Base-by-base conservation (phyloP, 2,113 vertebrate genomes). In the Hystrix cristata region DNA sequence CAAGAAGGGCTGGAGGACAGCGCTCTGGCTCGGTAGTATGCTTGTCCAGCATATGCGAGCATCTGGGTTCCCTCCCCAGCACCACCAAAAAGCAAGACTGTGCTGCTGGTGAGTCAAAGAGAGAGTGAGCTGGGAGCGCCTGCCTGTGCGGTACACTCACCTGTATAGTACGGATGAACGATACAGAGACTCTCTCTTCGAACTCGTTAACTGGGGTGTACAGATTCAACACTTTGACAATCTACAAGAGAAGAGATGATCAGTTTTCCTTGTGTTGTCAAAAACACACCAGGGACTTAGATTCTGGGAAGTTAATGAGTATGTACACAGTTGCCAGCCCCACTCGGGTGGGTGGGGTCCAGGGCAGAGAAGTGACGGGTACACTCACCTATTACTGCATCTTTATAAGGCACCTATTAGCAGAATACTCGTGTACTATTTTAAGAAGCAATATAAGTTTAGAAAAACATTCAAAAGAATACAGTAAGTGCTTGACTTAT, bases 201-300 rank as follows among this genome's bases (percentile, higher is more conserved):
- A 99, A 99, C 94, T 99, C 99, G 71, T 99, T 99, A 90, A 99
- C 99, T 1, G 99, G 99, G 83, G 99, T 99, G 98, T 99, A 99
- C 97, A 99, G 98, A 97, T 99, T 99, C 98, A 99, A 98, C 93
- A 99, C 99, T 98, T 99, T 99, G 87, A 99, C 99, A 95, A 99
- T 99, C 99, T 99, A 98, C 72, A 80, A 98, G 85, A 97, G 97
- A 10, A 72, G 88, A 51, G 95, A 97, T 2, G 64, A 92, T 76
- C 38, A 51, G 97, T 12, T 86, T 87, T 23, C 38, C 23, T 97
- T 14, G 88, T 90, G 71, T 79, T 60, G 59, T 87, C 27, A 82
- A 97, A 83, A 87, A 67, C 31, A 92, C 80, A 15, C 79, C 46
- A 18, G 23, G 13, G 34, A 19, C 15, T 65, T 34, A 34, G 10